phyloP scores from a whole-genome alignment of 2,113 vertebrate species.

The Excalfactoria chinensis region DNA sequence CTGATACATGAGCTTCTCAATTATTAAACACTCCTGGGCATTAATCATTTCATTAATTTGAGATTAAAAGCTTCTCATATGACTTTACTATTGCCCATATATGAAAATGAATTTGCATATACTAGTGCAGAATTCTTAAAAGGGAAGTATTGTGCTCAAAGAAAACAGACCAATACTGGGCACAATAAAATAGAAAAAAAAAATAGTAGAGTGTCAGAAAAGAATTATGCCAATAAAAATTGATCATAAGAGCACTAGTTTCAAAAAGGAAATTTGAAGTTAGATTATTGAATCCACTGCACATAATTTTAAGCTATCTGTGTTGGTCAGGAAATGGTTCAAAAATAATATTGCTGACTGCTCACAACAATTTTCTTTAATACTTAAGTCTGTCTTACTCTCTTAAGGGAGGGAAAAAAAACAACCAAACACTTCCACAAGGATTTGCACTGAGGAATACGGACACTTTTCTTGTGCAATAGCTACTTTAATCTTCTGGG shows the following conservation, averaged over 20 bases:
- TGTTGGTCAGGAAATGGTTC: neutral
- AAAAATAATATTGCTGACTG: neutral
- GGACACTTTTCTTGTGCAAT: neutral
- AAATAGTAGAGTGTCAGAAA: neutral
- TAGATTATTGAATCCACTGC: rapidly evolving
- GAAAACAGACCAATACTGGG: neutral
- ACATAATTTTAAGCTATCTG: neutral
- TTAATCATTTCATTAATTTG: constrained; percentile 21
- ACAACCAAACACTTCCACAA: rapidly evolving
- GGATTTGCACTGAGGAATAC: neutral
- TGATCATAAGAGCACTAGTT: neutral
- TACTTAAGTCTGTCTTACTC: neutral
- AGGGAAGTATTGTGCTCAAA: neutral
- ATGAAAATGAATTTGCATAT: neutral
- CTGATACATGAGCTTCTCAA: neutral
- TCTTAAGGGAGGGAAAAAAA: neutral
- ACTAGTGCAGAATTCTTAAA: neutral
- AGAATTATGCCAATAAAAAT: neutral
- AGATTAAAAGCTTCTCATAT: neutral
- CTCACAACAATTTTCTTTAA: neutral
- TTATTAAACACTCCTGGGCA: constrained; percentile 2
- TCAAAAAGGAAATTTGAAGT: neutral
- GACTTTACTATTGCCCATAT: neutral
- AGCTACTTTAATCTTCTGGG: neutral
- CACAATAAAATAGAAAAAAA: neutral